A percentile compares a stretch with the other conserved stretches of the same genome.
These are phyloP conservation scores for Tiaroga cobitis DNA, from an alignment of 2,797 vertebrate genomes.

Conservation along the genomic window DNA sequence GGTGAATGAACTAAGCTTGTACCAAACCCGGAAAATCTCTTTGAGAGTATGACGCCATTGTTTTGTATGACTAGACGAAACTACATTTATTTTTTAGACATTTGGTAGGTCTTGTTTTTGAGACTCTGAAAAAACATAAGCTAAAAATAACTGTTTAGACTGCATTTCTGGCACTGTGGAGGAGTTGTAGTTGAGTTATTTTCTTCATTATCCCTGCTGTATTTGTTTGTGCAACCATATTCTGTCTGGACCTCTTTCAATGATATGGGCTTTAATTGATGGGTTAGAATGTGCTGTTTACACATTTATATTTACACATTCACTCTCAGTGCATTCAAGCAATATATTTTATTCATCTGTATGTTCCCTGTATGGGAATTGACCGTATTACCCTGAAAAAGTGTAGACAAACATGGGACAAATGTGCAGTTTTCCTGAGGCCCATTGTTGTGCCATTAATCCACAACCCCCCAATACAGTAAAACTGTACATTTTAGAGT, in stretches of 20 bases:
- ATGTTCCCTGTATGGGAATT: too few species aligned
- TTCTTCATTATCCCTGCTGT: slow-evolving; percentile 7
- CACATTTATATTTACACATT: neutral
- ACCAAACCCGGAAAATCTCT: neutral
- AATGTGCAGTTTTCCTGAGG: too few species aligned
- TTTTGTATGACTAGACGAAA: neutral
- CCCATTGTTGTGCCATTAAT: too few species aligned
- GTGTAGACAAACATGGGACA: too few species aligned
- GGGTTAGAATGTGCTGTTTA: neutral
- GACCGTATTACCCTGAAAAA: too few species aligned
- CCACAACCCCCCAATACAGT: too few species aligned
- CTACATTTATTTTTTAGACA: neutral
- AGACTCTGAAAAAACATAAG: neutral
- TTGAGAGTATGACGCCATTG: neutral
- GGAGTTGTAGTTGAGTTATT: neutral
- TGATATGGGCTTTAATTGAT: neutral
- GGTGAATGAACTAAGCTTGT: neutral
- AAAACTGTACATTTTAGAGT: too few species aligned
- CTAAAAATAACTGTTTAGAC: neutral
- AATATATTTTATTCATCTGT: too few species aligned
- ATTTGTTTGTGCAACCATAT: slow-evolving; percentile 10
- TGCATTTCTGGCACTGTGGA: slow-evolving; percentile 8
- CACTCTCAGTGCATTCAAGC: too few species aligned
- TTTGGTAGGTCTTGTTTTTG: neutral
- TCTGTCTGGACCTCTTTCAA: slow-evolving; percentile 14